Percentiles rank a stretch among this genome's conserved stretches.
These are phyloP conservation scores for Mesaphorura yosii DNA, from an alignment of 1,140 invertebrate genomes.

Conservation along the genomic window DNA sequence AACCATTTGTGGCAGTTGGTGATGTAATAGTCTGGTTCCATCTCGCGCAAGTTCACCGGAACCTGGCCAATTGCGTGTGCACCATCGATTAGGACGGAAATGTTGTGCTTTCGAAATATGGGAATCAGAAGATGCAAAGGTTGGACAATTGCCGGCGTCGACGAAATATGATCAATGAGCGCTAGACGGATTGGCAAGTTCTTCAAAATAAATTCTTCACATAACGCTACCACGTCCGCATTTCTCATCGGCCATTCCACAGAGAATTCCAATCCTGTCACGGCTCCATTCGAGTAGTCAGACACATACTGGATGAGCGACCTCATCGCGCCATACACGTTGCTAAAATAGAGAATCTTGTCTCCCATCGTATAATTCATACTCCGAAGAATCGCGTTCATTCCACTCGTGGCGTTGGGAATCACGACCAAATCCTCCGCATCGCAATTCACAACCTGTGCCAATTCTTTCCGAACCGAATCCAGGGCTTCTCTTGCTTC, in stretches of 20 bases:
- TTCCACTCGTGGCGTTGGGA: conserved; percentile 23
- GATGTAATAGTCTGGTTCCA: conserved; percentile 23
- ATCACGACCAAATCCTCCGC: conserved; percentile 21
- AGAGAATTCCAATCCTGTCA: conserved; percentile 7
- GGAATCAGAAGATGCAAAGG: conserved; percentile 18
- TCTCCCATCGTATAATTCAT: conserved; percentile 7
- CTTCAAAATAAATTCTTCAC: conserved; percentile 12
- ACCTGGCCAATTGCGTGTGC: conserved; percentile 27
- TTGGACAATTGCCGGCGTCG: conserved; percentile 10
- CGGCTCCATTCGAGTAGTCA: conserved; percentile 4
- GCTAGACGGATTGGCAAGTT: conserved; percentile 11
- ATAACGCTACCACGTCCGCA: conserved; percentile 7
- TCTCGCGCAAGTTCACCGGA: conserved; percentile 8
- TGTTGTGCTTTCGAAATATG: conserved; percentile 10
- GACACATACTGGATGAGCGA: conserved; percentile 13
- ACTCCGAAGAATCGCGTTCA: conserved; percentile 24
- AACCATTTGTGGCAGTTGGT: conserved; percentile 26
- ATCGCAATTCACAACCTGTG: conserved; percentile 7
- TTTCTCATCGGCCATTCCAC: conserved; percentile 20
- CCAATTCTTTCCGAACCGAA: conserved; percentile 8
- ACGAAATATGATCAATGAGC: conserved; percentile 24
- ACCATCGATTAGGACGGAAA: conserved; percentile 20
- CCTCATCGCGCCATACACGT: conserved; percentile 15
- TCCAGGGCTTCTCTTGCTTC: conserved; percentile 8
- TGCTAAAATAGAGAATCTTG: conserved; percentile 17